Evolutionary conservation across 2,113 vertebrate genomes (phyloP), one percentile per base, ranked within the genome.

Genomic region (Xiphias gladius): DNA sequence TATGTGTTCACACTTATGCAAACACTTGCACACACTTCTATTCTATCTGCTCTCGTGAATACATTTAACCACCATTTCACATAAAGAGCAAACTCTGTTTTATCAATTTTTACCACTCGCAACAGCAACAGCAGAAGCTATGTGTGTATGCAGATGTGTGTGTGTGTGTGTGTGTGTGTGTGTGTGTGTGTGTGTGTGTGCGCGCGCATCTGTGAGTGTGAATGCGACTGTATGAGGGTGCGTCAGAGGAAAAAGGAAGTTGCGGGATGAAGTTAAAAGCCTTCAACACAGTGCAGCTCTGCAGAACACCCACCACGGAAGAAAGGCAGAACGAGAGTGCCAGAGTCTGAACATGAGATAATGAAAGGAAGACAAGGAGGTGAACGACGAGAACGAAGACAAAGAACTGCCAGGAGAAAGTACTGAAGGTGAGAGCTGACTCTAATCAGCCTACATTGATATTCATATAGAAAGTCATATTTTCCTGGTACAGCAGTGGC

Each of bases 301-400:
- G 90, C 92, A 93, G 88, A 94, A 93, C 92, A 93, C 92, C 92
- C 89, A 94, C 92, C 72, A 92, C 91, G 91, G 91, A 91, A 92
- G 89, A 90, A 88, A 75, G 79, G 67, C 82, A 83, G 67, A 83
- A 72, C 73, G 8, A 84, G 66, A 86, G 84, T 41, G n/a, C 54
- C 1, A 6, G 66, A 81, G 75, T 78, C 54, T 72, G 70, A 81
- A 70, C 59, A 86, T 86, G 85, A 85, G 71, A 88, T 58, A 54
- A 70, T 85, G 88, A 93, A 77, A 79, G 32, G 37, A 71, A 62
- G 71, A 39, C 57, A 35, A 17, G 59, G 73, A 70, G 57, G 16
- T 62, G 85, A 84, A 81, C 20, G 46, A 10, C 2, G 62, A 82
- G 72, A 81, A 59, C 55, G 37, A 71, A 82, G 70, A 79, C 43